Evolutionary conservation across 1,140 invertebrate genomes (phyloP), one percentile per base, ranked within the genome.

Genomic region (Phymastichus coffea): DNA sequence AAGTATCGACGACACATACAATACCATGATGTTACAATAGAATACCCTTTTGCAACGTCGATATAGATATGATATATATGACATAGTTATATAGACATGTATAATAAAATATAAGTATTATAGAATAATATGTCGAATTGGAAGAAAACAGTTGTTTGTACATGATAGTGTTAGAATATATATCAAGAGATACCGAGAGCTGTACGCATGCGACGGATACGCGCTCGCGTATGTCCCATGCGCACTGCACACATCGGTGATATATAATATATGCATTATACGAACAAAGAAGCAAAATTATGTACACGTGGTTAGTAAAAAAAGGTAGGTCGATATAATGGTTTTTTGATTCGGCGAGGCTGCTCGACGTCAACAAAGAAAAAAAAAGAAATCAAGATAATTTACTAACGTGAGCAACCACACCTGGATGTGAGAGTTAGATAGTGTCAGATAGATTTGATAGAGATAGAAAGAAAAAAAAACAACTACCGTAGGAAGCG

Each of bases 271-370:
- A 72, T 71, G 75, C 71, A 79, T 79, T 76, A 78, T 78, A 79
- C 75, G 74, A 78, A 79, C 75, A 79, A 78, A 78, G 68, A 79
- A 79, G 76, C 76, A 67, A 70, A 70, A 74, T 77, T 79, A 78
- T 79, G 72, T 79, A 79, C 77, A 79, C 74, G 74, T 78, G 75
- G 73, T 79, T 79, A 79, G 77, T 78, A 74, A 73, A 74, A 71
- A 76, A 74, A 74, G 73, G 66, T 70, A 67, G 61, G 66, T 69
- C 59, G 38, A n/a, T 30, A n/a, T n/a, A n/a, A n/a, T n/a, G n/a
- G n/a, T n/a, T n/a, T n/a, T n/a, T n/a, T n/a, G n/a, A n/a, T n/a
- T 37, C 46, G 57, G 49, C 26, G 12, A 26, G 17, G 26, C 46
- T 61, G 52, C 52, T 20, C 26, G 38, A 38, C 49, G 8, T 25